These are phyloP conservation scores for Urocolius indicus DNA, from an alignment of 2,113 vertebrate genomes.

Conservation along the genomic window DNA sequence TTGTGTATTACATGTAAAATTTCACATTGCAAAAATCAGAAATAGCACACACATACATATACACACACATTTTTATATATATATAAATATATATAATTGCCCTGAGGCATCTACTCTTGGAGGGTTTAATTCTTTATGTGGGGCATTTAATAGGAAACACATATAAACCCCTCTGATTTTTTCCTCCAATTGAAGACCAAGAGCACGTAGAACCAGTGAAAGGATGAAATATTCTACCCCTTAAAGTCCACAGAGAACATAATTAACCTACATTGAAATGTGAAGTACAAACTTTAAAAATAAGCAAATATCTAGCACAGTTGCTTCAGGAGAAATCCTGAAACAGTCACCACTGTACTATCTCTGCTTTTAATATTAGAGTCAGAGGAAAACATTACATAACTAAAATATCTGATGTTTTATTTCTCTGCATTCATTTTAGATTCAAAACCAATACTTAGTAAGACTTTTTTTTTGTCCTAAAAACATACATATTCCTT, in stretches of 20 bases:
- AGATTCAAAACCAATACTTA: background rate
- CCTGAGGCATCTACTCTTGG: background rate
- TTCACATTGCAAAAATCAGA: background rate
- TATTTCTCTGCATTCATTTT: background rate
- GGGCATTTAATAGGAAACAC: background rate
- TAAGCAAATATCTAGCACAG: background rate
- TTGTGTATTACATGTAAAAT: background rate
- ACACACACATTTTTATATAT: too few relatives aligned
- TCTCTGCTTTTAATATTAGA: background rate
- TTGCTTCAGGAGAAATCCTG: background rate
- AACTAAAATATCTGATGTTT: background rate
- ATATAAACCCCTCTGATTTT: background rate
- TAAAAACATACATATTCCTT: background rate
- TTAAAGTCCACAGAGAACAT: background rate
- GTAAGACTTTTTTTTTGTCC: background rate
- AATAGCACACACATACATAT: background rate
- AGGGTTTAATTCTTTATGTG: background rate
- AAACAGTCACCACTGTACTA: background rate
- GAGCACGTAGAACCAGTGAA: background rate
- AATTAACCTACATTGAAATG: background rate
- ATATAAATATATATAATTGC: background rate
- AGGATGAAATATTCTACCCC: background rate
- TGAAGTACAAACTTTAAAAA: background rate
- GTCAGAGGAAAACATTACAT: background rate
- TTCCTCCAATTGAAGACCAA: background rate